Evolutionary conservation across 2,113 vertebrate species (phyloP).

Genomic region (Rhegmatorhina hoffmannsi): DNA sequence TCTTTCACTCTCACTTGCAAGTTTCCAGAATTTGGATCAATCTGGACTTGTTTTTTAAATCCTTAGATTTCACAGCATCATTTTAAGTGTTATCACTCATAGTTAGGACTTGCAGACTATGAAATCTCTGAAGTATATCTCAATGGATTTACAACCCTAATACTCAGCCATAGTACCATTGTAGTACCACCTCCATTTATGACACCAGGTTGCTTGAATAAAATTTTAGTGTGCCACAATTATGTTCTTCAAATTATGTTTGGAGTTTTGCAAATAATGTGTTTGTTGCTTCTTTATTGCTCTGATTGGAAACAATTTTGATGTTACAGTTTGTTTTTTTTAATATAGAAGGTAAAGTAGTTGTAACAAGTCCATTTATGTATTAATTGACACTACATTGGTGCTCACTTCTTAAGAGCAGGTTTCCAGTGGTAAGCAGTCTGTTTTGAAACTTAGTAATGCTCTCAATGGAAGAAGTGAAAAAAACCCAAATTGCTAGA

Average conservation of each 20-base stretch:
- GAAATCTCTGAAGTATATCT: neutral
- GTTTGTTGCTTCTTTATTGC: neutral
- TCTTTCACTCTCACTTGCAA: neutral
- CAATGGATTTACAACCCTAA: neutral
- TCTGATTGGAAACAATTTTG: neutral
- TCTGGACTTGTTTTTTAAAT: neutral
- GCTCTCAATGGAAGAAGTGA: neutral
- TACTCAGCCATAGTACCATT: neutral
- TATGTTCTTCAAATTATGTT: neutral
- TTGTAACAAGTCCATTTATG: neutral
- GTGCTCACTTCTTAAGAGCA: neutral
- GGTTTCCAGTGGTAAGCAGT: neutral
- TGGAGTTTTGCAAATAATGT: neutral
- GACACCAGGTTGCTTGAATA: neutral
- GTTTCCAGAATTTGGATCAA: neutral
- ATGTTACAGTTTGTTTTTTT: neutral
- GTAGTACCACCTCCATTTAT: neutral
- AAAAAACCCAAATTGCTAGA: neutral
- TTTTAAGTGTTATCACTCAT: neutral
- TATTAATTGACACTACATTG: neutral
- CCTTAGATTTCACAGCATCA: neutral
- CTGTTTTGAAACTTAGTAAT: neutral
- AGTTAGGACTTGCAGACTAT: neutral
- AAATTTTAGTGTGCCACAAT: neutral
- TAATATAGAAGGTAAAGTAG: neutral